Base-by-base conservation (phyloP, 1,140 invertebrate genomes). In the Plutomurus gul region DNA sequence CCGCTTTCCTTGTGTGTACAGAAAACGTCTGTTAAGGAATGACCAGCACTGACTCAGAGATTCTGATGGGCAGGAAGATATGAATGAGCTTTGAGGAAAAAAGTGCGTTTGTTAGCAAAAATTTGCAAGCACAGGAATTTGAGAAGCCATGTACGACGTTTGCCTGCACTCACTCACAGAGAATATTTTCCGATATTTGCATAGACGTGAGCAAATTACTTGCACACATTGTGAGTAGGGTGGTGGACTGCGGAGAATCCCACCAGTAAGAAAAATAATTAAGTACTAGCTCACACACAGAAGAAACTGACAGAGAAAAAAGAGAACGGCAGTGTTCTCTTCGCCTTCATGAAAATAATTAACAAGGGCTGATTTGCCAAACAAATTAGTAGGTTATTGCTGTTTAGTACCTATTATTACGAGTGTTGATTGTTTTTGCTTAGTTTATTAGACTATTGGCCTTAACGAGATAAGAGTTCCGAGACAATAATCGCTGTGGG, bases 331-430 rank as follows among this genome's bases (percentile, higher is more conserved):
- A 33, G 56, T n/a, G 25, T 65, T 27, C 36, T 65, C 27, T 65
- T 65, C 56, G 56, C 16, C 27, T 65, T 65, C 56, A 30, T 16
- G 27, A 65, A 65, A 65, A 65, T 65, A 65, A 65, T 65, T 65
- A 65, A 36, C 27, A 65, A 65, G 27, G 56, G 25, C 56, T 65
- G 56, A 65, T 65, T 65, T 65, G 56, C 56, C 56, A 65, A 65
- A 65, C 56, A 65, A 65, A 65, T 65, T 65, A 65, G 56, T 65
- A 27, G 56, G 56, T 65, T 65, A 65, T 65, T 65, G 56, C 56
- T 36, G 56, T 65, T 65, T 65, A 65, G 56, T 65, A 65, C 30
- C 56, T 27, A 65, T 65, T 65, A 65, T 65, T 65, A 65, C 16
- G 56, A 65, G 56, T 65, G 56, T 65, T 65, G 30, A 65, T 65